These are phyloP conservation scores for Limosa lapponica DNA, from an alignment of 2,797 vertebrate species.

Conservation along the genomic window DNA sequence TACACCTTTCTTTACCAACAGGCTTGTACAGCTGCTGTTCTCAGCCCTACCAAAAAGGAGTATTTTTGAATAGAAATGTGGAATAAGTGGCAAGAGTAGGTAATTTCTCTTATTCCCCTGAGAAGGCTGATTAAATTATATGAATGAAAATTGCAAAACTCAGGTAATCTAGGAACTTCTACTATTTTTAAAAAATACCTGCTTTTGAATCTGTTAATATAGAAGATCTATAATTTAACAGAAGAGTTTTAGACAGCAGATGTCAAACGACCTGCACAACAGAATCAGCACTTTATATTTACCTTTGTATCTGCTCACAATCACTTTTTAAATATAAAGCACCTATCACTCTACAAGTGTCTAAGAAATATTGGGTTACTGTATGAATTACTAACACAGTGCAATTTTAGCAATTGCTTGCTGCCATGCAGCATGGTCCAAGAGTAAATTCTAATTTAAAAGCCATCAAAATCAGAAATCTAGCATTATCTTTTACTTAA, in stretches of 20 bases:
- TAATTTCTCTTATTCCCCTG: background rate
- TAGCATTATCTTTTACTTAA: background rate
- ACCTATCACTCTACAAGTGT: background rate
- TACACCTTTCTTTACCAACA: background rate
- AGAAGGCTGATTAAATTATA: background rate
- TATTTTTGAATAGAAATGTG: background rate
- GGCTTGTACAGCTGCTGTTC: background rate
- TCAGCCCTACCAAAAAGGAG: background rate
- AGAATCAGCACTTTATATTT: background rate
- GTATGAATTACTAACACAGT: background rate
- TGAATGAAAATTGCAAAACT: background rate
- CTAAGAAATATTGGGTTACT: background rate
- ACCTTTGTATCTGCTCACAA: background rate
- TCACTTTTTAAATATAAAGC: background rate
- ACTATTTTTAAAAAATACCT: background rate
- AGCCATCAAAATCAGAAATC: background rate
- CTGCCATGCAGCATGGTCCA: background rate
- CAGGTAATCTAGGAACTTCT: background rate
- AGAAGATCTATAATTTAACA: background rate
- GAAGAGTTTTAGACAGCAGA: background rate
- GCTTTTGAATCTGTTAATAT: background rate
- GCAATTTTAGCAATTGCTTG: background rate
- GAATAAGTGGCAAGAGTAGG: background rate
- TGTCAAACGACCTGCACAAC: background rate
- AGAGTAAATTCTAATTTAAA: background rate